Conservation (phyloP, 1,140 invertebrate species). For the Zophobas morio region DNA sequence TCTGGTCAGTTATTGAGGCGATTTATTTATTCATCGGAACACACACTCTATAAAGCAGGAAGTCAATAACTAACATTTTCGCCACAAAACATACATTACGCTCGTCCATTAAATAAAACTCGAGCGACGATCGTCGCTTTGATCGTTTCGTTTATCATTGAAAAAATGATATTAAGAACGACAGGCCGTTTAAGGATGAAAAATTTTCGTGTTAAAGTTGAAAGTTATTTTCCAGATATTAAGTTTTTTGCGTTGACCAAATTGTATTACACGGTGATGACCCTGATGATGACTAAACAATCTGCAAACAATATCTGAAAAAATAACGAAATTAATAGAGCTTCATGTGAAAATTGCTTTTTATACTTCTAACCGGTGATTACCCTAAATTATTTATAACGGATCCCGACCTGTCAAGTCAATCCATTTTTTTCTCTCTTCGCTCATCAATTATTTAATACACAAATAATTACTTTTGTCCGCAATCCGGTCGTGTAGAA, state of each 20-base stretch:
- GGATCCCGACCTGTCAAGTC: conserved; percentile 31
- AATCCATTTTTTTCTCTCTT: conserved; percentile 32
- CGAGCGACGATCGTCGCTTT: conserved; percentile 18
- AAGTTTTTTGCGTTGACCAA: conserved; percentile 28
- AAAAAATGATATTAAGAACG: conserved; percentile 28
- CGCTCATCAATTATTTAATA: conserved; percentile 42
- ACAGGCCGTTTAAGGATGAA: conserved; percentile 33
- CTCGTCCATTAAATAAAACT: conserved; percentile 31
- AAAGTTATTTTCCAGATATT: conserved; percentile 39
- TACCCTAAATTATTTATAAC: conserved; percentile 42
- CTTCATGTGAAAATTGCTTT: conserved; percentile 43
- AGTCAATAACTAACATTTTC: conserved; percentile 32
- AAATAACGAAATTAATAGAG: conserved; percentile 42
- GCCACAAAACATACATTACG: conserved; percentile 18
- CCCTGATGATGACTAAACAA: conserved; percentile 42
- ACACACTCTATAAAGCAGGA: background rate
- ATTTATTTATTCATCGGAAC: conserved; percentile 20
- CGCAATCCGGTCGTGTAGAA: conserved; percentile 18
- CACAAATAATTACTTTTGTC: conserved; percentile 42
- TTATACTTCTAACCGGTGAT: conserved; percentile 42
- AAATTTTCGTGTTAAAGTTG: conserved; percentile 22
- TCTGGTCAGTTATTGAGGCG: conserved; percentile 1
- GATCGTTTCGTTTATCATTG: conserved; percentile 25
- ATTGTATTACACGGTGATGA: conserved; percentile 39
- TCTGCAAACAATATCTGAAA: conserved; percentile 40